Evolutionary conservation across 1,140 invertebrate genomes (phyloP).

Genomic region (Drosophila obscura): DNA sequence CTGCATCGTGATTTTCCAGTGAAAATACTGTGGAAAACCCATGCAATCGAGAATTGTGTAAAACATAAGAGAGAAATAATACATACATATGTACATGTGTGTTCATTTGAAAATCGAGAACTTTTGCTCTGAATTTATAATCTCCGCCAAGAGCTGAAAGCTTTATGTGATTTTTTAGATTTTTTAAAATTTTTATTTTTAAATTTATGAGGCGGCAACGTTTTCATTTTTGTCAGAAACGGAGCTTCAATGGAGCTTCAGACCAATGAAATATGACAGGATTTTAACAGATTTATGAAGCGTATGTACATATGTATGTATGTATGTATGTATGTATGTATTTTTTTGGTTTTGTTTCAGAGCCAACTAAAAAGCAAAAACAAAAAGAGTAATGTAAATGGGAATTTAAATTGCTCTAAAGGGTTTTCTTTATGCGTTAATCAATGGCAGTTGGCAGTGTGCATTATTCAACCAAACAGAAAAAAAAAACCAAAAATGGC

Average conservation of each 20-base stretch:
- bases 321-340: not conserved
- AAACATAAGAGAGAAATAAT: conserved; percentile 12
- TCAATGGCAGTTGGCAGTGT: conserved; percentile 17
- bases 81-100: not conserved
- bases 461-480: conserved; percentile 25
- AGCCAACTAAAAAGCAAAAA: not conserved
- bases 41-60: conserved; percentile 58
- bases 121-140: conserved; percentile 67
- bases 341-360: conserved; percentile 12
- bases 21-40: conserved; percentile 18
- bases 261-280: conserved; percentile 63
- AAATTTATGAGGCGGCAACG: conserved; percentile 64
- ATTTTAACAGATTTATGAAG: conserved; percentile 57
- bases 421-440: conserved; percentile 9
- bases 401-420: conserved; percentile 22
- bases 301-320: too few species aligned
- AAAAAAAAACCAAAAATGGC: conserved; percentile 4
- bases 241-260: not conserved
- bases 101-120: conserved; percentile 12
- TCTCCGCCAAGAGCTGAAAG: conserved; percentile 59
- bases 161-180: conserved; percentile 46
- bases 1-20: conserved; percentile 4
- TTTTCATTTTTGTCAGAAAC: conserved; percentile 18
- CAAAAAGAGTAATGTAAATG: conserved; percentile 9
- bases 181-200: conserved; percentile 20